Evolutionary conservation across 2,888 invertebrate species (phyloP), one percentile per base, ranked within the genome.

Genomic region (Chymomyza caudatula): DNA sequence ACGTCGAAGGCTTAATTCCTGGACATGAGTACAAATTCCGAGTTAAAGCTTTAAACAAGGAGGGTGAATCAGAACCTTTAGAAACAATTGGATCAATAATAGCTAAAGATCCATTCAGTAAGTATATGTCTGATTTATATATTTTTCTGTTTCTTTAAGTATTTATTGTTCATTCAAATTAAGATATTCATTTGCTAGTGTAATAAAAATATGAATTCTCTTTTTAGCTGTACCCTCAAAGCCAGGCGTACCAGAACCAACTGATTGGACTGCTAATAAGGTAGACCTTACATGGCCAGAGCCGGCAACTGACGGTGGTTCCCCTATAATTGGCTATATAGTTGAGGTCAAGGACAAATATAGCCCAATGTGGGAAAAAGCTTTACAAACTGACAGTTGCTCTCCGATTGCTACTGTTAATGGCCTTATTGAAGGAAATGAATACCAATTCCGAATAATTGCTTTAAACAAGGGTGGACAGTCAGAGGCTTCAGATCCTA

Each of bases 21-120:
- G 97, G 97, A 42, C 97, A 98, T 88, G 97, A 98, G 88, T 97
- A 98, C 90, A 96, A 97, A 92, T 98, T 98, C 93, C 93, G 98
- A 59, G 97, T 98, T 8, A 96, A 96, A 88, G 98, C 98, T 3
- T 91, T 97, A 51, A 98, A 98, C 91, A 97, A 97, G 87, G 98
- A 98, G 88, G 98, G 98, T 49, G 97, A 97, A 90, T 96, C 97
- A 6, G 97, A 99, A 86, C 98, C 99, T n/a, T 91, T 98, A 61
- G 97, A 98, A 89, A 97, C 97, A 73, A 94, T 96, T 88, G 95
- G 97, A 73, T 93, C 96, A 13, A 97, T 98, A 79, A 92, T 96
- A 77, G 98, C 98, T 57, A 97, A 97, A 91, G 97, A 98, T 94
- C 98, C 98, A 47, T 98, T 96, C 92, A 95, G 96, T 96, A 90